Evolutionary conservation across 2,888 invertebrate genomes (phyloP), one percentile per base, ranked within the genome.

Genomic region (Eupithecia vulgata): DNA sequence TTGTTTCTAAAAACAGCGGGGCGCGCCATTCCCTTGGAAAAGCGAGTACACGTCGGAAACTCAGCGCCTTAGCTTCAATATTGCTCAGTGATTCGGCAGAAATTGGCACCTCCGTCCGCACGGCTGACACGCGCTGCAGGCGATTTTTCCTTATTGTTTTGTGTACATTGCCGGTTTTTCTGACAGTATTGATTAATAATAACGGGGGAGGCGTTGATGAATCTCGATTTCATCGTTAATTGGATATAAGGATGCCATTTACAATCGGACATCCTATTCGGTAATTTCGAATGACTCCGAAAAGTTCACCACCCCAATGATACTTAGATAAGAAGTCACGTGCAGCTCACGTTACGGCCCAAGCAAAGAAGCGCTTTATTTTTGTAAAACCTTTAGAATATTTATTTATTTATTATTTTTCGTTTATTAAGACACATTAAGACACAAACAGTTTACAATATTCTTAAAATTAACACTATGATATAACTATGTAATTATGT

Each of bases 1-100:
- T 70, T 68, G 72, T 68, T 72, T 72, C 59, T 72, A 75, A 72
- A 72, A 68, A 65, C 72, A 59, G 57, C 57, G 57, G 57, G 57
- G 68, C 17, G 67, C 48, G 57, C 67, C 48, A 68, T 72, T 75
- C 68, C 37, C 67, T 45, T 61, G 59, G 70, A 37, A 40, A 34
- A 61, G 61, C 61, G 65, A 37, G n/a, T 64, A 35, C 64, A 37
- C 40, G 37, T 35, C 65, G 35, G 25, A 72, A 74, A 73, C 74
- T 71, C 68, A 66, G 52, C 61, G 59, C 69, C 65, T 74, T 45
- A 37, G 71, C 66, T 77, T 68, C 76, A 81, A 80, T 80, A 78
- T 77, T 68, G 80, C 70, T 69, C 71, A 66, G 70, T 77, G 80
- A 79, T 75, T 78, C 68, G 69, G 74, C 79, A 69, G 74, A 68